A percentile compares a stretch with the other conserved stretches of the same genome.
phyloP scores from a whole-genome alignment of 2,888 invertebrate genomes.

The Exocentrus adspersus region DNA sequence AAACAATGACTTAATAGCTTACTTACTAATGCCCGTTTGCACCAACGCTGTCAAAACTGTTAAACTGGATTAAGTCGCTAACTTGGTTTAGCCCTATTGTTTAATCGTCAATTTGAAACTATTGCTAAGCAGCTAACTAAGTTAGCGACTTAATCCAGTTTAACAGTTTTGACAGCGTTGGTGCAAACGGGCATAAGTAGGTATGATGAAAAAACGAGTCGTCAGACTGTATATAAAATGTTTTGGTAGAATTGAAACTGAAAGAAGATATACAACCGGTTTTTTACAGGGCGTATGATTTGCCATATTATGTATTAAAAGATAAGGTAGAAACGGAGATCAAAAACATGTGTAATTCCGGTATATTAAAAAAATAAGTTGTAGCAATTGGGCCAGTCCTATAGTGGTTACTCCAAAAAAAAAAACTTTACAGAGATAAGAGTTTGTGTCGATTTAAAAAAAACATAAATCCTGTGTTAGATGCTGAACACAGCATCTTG shows the following conservation, averaged over 20 bases:
- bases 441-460: neutral
- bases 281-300: slow-evolving; percentile 23
- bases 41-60: no score
- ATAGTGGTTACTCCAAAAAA: no score
- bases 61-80: no score
- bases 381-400: no score
- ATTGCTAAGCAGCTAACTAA: no score
- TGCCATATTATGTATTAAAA: slow-evolving; percentile 28
- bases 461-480: neutral
- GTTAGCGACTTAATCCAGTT: no score
- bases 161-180: slow-evolving; percentile 19
- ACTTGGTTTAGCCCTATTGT: no score
- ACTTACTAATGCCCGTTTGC: no score
- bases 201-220: neutral
- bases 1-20: no score
- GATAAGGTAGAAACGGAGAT: neutral
- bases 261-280: neutral
- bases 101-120: no score
- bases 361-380: slow-evolving; percentile 41
- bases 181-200: neutral
- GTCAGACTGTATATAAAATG: slow-evolving; percentile 4
- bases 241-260: neutral
- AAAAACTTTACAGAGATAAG: neutral
- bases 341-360: slow-evolving; percentile 5
- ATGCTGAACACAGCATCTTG: neutral